Evolutionary conservation across 1,140 invertebrate species (phyloP), one percentile per base, ranked within the genome.

Genomic region (Cardiocondyla obscurior): DNA sequence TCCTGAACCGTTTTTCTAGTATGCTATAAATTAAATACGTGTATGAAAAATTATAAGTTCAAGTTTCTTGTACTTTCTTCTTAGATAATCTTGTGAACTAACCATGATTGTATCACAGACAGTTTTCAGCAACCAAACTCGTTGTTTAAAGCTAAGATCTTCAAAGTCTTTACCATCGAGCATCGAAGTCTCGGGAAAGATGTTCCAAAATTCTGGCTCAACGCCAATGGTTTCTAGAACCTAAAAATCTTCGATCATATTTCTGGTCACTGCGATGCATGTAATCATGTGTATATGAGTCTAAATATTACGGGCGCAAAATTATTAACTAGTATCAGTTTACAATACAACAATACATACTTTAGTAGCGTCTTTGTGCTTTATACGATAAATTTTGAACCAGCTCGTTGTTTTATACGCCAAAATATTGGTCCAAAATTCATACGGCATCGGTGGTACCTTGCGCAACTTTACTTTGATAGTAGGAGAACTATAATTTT

Each of bases 51-150:
- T 30, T n/a, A 44, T 2, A 3, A 33, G 3, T 72, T 64, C n/a
- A 82, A 77, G 73, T 4, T 46, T 10, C 30, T 30, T 10, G 14
- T 44, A 46, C 10, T 16, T 25, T 14, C 58, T 25, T 36, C 2
- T 2, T 2, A 22, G 42, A 83, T 76, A 36, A 33, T 39, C 22
- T 28, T 12, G 22, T n/a, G 19, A 14, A 36, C 77, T 93, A 92
- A 95, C 95, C 93, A 95, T 90, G 51, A 95, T 91, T 81, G 95
- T 93, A 91, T 96, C 96, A 93, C 95, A 96, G 58, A 96, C 85
- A 30, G 94, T 93, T 91, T 96, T 96, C 10, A 96, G 76, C 42
- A 96, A 88, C 95, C 95, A 96, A 7, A 96, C 94, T 88, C 94
- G 94, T 85, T 95, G 93, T 81, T 94, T 95, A 19, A 95, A 94